phyloP scores from a whole-genome alignment of 2,113 vertebrate genomes.

The Gyps fulvus region DNA sequence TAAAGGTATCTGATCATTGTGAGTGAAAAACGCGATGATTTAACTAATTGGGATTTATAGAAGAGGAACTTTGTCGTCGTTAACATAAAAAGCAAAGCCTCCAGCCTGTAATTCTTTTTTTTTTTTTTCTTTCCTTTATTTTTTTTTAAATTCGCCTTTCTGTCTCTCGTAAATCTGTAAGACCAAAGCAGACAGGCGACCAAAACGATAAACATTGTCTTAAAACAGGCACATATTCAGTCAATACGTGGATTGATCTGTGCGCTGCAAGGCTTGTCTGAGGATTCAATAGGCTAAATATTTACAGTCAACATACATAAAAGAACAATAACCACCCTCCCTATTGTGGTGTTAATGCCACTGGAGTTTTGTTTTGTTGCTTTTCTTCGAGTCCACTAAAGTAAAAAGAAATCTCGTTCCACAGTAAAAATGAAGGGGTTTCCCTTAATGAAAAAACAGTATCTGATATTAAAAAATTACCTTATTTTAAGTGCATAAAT shows the following conservation, averaged over 20 bases:
- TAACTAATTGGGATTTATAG: conserved; percentile 66
- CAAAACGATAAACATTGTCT: neutral
- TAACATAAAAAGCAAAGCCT: conserved; percentile 41
- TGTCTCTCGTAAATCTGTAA: neutral
- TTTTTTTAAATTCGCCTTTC: neutral
- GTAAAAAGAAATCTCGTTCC: neutral
- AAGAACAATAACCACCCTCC: conserved; percentile 34
- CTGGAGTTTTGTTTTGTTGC: neutral
- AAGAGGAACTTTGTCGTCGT: conserved; percentile 37
- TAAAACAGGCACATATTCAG: neutral
- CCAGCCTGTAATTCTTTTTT: neutral
- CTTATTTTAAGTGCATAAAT: neutral
- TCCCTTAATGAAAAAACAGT: neutral
- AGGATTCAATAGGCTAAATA: conserved; percentile 26
- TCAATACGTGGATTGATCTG: neutral
- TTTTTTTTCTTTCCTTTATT: neutral
- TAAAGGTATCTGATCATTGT: conserved; percentile 65
- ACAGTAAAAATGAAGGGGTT: neutral
- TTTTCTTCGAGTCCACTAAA: neutral
- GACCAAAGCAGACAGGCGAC: neutral
- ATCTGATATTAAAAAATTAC: neutral
- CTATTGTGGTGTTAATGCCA: conserved; percentile 29
- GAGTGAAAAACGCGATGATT: conserved; percentile 44
- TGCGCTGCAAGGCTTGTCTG: neutral
- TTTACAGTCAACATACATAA: conserved; percentile 52